Evolutionary conservation across 2,797 vertebrate species (phyloP).

Genomic region (Tragopan temminckii): DNA sequence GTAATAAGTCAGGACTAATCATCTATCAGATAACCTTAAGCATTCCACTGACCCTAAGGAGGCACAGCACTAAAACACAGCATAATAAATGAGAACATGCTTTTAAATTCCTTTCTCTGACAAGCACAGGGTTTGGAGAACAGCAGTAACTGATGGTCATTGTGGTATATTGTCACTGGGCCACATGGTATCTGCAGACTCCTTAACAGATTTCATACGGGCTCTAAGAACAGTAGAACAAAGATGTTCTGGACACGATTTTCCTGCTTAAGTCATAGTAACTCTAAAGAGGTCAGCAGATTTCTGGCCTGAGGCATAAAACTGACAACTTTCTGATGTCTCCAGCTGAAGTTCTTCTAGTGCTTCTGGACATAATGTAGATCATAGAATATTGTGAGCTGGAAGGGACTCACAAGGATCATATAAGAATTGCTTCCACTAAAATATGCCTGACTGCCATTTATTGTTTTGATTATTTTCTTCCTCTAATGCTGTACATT

Average conservation of each 20-base stretch:
- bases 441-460: neutral
- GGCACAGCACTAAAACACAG: neutral
- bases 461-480: neutral
- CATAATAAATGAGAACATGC: neutral
- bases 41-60: neutral
- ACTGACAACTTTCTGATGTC: neutral
- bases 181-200: neutral
- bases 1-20: neutral
- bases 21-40: neutral
- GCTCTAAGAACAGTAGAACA: neutral
- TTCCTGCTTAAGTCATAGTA: neutral
- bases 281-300: neutral
- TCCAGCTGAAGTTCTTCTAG: neutral
- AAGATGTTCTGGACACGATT: neutral
- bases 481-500: neutral
- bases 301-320: neutral
- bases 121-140: neutral
- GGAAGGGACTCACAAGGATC: too few relatives aligned
- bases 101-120: neutral
- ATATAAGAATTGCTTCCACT: neutral
- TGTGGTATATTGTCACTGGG: too few relatives aligned
- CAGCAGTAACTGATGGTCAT: neutral
- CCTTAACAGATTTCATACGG: neutral
- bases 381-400: neutral
- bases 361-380: neutral